Evolutionary conservation across 2,113 vertebrate species (phyloP).

Genomic region (Clarias gariepinus): DNA sequence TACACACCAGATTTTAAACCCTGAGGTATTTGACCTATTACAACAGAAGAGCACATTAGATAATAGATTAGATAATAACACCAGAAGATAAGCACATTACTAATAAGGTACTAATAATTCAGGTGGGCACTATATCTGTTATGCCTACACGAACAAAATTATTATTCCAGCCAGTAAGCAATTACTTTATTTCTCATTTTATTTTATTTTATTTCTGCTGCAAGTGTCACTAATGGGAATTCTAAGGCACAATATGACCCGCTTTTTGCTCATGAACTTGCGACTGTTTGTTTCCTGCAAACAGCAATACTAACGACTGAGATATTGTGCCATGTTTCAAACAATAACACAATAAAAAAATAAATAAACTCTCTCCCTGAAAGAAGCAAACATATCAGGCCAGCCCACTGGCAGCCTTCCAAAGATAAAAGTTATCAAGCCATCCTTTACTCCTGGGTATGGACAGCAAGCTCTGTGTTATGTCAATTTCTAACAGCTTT

Average conservation of each 20-base stretch:
- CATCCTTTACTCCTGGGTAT: slow-evolving; percentile 43
- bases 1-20: not conserved
- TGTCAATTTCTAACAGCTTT: slow-evolving; percentile 41
- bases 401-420: slow-evolving; percentile 29
- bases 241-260: slow-evolving; percentile 7
- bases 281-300: not conserved
- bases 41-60: no score
- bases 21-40: not conserved
- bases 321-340: slow-evolving; percentile 9
- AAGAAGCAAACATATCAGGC: slow-evolving; percentile 43
- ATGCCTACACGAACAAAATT: not conserved
- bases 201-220: not conserved
- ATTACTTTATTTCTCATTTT: slow-evolving; percentile 2
- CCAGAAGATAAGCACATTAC: not conserved
- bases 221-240: not conserved
- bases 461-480: slow-evolving; percentile 39
- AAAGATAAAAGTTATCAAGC: slow-evolving; percentile 45
- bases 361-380: slow-evolving; percentile 28
- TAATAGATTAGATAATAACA: not conserved
- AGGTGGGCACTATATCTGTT: not conserved
- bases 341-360: slow-evolving; percentile 3
- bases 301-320: slow-evolving; percentile 12
- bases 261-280: slow-evolving; percentile 15
- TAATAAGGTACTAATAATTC: not conserved
- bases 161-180: not conserved